Evolutionary conservation across 2,113 vertebrate genomes (phyloP), one percentile per base, ranked within the genome.

Genomic region (Todiramphus saurophagus): DNA sequence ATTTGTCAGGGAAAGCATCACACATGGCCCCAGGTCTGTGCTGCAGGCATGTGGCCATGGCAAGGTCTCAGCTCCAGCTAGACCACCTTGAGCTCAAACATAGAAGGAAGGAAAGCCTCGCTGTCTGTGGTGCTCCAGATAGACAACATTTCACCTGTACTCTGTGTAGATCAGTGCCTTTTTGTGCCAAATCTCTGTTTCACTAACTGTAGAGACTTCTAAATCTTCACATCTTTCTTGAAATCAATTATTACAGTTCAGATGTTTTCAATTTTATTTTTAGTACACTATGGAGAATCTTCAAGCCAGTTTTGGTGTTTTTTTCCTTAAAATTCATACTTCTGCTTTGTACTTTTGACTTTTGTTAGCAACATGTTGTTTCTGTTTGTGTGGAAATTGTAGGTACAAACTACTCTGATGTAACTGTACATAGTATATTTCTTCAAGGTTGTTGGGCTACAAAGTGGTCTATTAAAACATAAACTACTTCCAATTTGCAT

Each of bases 291-390:
- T 31, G 13, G 33, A 86, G 51, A 78, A 78, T 27, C 19, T 72
- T 87, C 43, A 55, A 63, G 19, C 10, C 16, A 30, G 6, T 33
- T 66, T 66, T 44, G 84, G 55, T 77, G 68, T 6, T 85, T 90
- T 4, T 92, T 63, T 83, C 53, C 27, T 96, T 73, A 73, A n/a
- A 62, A 81, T 79, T 82, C 25, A 37, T 72, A 59, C 25, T 93
- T 87, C 50, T 94, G 35, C 33, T 82, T 97, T 94, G 27, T 95
- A 50, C 41, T 79, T 44, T 81, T 80, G 66, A 16, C 19, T 92
- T 58, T 94, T 74, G 9, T 76, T 75, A 64, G 25, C 41, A 74
- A 6, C 13, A 27, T 55, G 59, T 75, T 43, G 41, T 87, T 94
- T 84, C 41, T 76, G 10, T 84, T 93, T 90, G 55, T 7, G 37